phyloP scores from a whole-genome alignment of 2,888 invertebrate species.

The Heteromurus nitidus region DNA sequence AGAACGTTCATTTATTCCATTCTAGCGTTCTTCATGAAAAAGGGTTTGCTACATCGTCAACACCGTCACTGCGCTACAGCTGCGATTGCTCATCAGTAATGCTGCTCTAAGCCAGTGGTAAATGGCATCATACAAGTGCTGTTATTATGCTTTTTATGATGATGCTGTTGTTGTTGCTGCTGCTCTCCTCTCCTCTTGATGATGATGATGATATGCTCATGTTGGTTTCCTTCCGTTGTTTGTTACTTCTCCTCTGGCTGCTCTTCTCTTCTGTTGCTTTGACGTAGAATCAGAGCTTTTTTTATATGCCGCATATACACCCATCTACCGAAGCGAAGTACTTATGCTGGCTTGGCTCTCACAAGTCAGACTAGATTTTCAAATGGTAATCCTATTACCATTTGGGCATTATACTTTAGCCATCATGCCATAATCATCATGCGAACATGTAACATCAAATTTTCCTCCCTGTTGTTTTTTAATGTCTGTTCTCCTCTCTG shows the following conservation, averaged over 20 bases:
- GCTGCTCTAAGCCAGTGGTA: constrained; percentile 4
- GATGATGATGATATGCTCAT: constrained; percentile 41
- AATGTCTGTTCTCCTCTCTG: not conserved
- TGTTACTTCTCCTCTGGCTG: no score
- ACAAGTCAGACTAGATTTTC: not conserved
- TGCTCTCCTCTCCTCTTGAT: no score
- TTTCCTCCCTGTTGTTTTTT: constrained; percentile 42
- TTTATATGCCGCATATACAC: not conserved
- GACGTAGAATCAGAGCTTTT: not conserved
- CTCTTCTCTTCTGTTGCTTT: no score
- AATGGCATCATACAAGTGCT: constrained; percentile 40
- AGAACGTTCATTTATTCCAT: no score
- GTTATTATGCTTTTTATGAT: constrained; percentile 44
- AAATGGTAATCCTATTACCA: not conserved
- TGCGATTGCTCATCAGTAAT: constrained; percentile 3
- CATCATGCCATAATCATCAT: constrained; percentile 30
- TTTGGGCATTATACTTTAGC: not conserved
- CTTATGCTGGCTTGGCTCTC: constrained; percentile 16
- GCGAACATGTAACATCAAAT: constrained; percentile 33
- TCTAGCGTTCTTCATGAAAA: constrained; percentile 29
- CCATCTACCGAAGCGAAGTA: not conserved
- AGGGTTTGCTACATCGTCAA: constrained; percentile 22
- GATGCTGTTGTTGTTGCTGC: constrained; percentile 24
- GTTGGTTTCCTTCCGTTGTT: constrained; percentile 52
- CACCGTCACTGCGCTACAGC: constrained; percentile 6